Evolutionary conservation across 2,797 vertebrate species (phyloP).

Genomic region (Poliocrania exsul): DNA sequence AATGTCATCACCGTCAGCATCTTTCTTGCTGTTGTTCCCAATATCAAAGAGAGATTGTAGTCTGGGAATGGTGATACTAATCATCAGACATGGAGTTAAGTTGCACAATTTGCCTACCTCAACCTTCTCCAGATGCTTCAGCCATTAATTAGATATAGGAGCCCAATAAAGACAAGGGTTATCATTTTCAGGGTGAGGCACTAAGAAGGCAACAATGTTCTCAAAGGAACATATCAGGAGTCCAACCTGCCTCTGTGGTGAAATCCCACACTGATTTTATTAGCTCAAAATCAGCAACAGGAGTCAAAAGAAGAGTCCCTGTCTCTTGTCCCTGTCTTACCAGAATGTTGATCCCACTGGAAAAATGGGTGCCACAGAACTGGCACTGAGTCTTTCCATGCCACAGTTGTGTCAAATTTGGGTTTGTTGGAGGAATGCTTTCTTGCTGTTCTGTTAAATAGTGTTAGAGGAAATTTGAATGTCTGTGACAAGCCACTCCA

Average conservation of each 20-base stretch:
- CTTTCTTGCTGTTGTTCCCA: background rate
- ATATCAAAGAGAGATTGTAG: constrained; percentile 37
- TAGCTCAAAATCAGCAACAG: background rate
- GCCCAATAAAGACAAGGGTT: background rate
- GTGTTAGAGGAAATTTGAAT: background rate
- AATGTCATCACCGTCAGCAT: constrained; percentile 18
- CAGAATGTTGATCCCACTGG: background rate
- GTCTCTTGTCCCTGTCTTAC: background rate
- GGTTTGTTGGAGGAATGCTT: background rate
- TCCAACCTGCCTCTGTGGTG: background rate
- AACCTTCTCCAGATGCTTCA: constrained; percentile 30
- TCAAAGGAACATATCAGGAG: background rate
- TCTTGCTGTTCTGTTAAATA: background rate
- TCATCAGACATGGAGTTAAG: background rate
- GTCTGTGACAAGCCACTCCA: background rate
- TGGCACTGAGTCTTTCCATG: background rate
- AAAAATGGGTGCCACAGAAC: background rate
- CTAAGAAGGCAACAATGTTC: background rate
- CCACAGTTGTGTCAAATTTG: background rate
- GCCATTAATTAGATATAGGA: constrained; percentile 45
- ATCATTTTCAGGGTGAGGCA: constrained; percentile 41
- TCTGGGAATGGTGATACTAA: constrained; percentile 45
- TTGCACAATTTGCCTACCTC: constrained; percentile 29
- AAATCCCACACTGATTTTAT: background rate
- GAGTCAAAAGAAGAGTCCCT: background rate